phyloP scores from a whole-genome alignment of 2,888 invertebrate species.

The Lamellibrachia columna region DNA sequence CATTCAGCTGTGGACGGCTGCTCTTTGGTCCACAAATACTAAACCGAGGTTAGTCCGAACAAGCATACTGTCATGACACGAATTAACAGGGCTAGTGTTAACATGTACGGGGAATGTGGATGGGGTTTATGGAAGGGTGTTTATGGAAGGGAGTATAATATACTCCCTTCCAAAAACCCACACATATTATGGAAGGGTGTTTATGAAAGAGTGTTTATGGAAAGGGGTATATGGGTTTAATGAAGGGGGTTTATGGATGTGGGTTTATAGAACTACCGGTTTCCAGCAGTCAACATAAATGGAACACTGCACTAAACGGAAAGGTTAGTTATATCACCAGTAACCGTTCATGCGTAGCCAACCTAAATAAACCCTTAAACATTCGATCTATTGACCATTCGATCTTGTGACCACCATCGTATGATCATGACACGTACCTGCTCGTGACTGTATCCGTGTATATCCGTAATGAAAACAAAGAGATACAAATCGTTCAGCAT shows the following conservation, averaged over 20 bases:
- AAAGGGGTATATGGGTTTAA: no score
- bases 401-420: background rate
- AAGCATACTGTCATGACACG: background rate
- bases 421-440: background rate
- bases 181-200: no score
- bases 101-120: no score
- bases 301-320: background rate
- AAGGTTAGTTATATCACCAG: background rate
- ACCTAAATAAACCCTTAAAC: background rate
- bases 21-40: background rate
- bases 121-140: no score
- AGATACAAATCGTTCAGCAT: background rate
- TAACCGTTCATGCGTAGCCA: background rate
- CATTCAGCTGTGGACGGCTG: background rate
- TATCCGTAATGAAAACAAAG: slow-evolving; percentile 12
- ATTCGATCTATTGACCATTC: background rate
- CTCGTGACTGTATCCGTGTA: background rate
- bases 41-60: background rate
- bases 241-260: background rate
- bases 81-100: no score
- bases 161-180: no score
- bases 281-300: background rate
- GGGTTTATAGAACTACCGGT: background rate
- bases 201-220: no score
- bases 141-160: no score